Conservation (phyloP, 2,888 invertebrate species). For the Rhorus exstirpatorius region DNA sequence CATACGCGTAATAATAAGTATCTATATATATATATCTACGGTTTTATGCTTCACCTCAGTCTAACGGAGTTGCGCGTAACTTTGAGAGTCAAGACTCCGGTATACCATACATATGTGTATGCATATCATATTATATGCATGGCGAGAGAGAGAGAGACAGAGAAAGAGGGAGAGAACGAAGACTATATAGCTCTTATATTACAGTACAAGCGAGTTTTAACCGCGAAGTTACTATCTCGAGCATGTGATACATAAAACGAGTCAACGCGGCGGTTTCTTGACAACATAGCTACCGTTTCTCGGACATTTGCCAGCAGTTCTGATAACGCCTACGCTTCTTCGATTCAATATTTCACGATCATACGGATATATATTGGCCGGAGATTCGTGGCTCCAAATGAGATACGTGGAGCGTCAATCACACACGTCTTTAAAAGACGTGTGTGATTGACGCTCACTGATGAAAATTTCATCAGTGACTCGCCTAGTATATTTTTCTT, state of each 20-base stretch:
- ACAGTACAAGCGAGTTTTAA: constrained; percentile 44
- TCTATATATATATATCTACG: constrained; percentile 43
- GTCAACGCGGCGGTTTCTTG: constrained; percentile 30
- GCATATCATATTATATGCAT: constrained; percentile 25
- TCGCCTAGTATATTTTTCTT: no score
- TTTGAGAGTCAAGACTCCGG: constrained; percentile 51
- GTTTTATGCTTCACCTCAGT: constrained; percentile 57
- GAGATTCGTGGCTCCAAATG: not conserved
- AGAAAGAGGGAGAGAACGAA: constrained; percentile 12
- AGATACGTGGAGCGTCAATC: not conserved
- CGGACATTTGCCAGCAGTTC: constrained; percentile 13
- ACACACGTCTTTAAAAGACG: no score
- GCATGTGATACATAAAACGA: constrained; percentile 50
- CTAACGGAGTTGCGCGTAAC: constrained; percentile 67
- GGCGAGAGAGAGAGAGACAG: not conserved
- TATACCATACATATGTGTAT: constrained; percentile 40
- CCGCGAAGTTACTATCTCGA: constrained; percentile 45
- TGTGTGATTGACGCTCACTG: no score
- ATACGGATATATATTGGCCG: not conserved
- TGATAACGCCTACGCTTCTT: constrained; percentile 28
- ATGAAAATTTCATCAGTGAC: no score
- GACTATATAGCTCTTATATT: constrained; percentile 33
- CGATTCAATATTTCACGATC: not conserved
- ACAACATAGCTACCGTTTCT: constrained; percentile 50
- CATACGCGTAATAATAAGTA: not conserved